These are phyloP conservation scores for Xenotilapia longispinis DNA, from an alignment of 2,113 vertebrate species.

Conservation along the genomic window DNA sequence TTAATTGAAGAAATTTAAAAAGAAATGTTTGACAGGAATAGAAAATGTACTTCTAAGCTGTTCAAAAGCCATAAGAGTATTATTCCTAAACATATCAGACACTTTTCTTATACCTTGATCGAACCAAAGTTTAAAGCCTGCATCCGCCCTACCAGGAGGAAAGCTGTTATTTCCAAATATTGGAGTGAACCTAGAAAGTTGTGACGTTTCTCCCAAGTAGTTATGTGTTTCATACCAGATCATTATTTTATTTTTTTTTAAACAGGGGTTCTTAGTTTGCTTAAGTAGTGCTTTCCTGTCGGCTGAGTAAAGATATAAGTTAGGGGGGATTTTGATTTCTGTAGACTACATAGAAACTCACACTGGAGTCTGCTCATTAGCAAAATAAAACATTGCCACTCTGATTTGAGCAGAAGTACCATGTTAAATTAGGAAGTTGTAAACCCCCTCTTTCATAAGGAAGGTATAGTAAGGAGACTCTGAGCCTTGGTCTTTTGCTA, in stretches of 20 bases:
- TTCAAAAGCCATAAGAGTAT: not conserved
- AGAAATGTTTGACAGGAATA: not conserved
- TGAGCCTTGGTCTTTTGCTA: not conserved
- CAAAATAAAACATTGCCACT: not conserved
- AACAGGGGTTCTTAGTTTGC: not conserved
- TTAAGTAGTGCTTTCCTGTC: fast-evolving
- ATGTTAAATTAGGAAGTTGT: not conserved
- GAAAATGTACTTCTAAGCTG: not conserved
- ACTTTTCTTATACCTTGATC: not conserved
- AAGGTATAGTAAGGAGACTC: not conserved
- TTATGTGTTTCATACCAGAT: not conserved
- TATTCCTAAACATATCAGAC: not conserved
- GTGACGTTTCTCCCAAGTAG: not conserved
- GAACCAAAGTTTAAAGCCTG: not conserved
- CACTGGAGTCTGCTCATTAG: not conserved
- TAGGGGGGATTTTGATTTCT: not conserved
- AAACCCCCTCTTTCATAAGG: not conserved
- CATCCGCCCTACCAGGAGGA: not conserved
- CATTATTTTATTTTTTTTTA: not conserved
- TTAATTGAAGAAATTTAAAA: not conserved
- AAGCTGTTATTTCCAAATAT: not conserved
- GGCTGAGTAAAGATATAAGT: not conserved
- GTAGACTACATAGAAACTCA: not conserved
- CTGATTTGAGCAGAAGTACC: not conserved
- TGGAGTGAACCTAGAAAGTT: not conserved